Conservation (phyloP, 2,113 vertebrate species). For the Leucoraja erinaceus region DNA sequence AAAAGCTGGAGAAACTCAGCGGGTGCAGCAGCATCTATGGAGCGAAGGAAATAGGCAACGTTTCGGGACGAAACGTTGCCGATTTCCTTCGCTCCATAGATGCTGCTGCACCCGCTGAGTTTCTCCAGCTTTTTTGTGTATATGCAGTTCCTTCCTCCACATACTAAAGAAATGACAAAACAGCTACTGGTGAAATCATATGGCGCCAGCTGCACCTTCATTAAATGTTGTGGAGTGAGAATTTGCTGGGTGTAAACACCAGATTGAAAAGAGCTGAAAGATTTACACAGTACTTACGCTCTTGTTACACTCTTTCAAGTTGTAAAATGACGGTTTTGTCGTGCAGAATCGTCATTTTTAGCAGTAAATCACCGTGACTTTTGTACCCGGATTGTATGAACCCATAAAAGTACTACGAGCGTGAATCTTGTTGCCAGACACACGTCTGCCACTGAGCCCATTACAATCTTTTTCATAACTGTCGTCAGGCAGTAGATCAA, state of each 20-base stretch:
- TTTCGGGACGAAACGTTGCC: too few species aligned
- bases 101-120: too few species aligned
- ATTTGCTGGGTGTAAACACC: background rate
- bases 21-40: too few species aligned
- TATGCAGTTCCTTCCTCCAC: too few species aligned
- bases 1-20: too few species aligned
- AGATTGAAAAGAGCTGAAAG: background rate
- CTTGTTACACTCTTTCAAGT: slow-evolving; percentile 17
- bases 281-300: background rate
- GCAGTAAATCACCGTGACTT: background rate
- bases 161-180: background rate
- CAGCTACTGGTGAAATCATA: background rate
- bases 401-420: background rate
- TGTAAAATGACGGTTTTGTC: background rate
- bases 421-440: background rate
- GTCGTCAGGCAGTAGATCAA: background rate
- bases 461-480: background rate
- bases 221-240: slow-evolving; percentile 2
- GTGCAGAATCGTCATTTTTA: background rate
- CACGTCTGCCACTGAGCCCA: background rate
- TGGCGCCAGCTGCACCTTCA: background rate
- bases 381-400: slow-evolving; percentile 20
- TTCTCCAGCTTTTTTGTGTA: too few species aligned
- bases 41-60: too few species aligned
- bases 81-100: too few species aligned